Base-by-base conservation (phyloP, 2,113 vertebrate species). In the Anas platyrhynchos region DNA sequence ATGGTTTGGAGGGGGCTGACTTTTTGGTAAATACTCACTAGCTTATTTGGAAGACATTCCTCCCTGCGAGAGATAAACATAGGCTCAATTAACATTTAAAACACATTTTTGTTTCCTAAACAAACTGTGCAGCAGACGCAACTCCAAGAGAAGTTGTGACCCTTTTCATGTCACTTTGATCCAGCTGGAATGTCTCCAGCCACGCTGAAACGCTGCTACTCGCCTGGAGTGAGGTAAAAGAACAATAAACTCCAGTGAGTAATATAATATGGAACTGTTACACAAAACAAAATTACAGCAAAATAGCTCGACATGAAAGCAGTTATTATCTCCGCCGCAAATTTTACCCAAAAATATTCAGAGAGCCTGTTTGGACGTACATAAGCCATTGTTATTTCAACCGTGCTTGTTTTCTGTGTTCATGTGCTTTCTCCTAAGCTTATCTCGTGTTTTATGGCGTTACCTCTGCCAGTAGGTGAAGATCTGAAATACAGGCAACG, bases 241-340 rank as follows among this genome's bases (percentile, higher is more conserved):
- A 95, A 97, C 91, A 97, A 98, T 97, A 97, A 98, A 98, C 96
- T 96, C 83, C 63, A 81, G 86, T 26, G 68, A 94, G 91, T 74
- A 91, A 97, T 82, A 50, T 75, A 95, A 96, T 86, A 91, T 43
- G 83, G 14, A 80, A 62, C 92, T 87, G 88, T 62, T 94, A 44
- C 15, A 78, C 86, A 83, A 91, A 95, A 91, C 76, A 94, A 69
- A 91, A 91, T 72, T 46, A 80, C 29, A 72, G 92, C 71, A 93
- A 81, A 83, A 91, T 16, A 94, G 89, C 82, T 83, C 76, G 5
- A 91, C 77, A 89, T 95, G 84, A 97, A 96, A 95, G 88, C 74
- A 44, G 74, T 38, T 21, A 5, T 96, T 58, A 88, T 48, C 61
- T 77, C 62, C 29, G 69, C 86, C 69, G 62, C 44, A 50, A 9